Evolutionary conservation across 2,888 invertebrate genomes (phyloP), one percentile per base, ranked within the genome.

Genomic region (Lucinisca nassula): DNA sequence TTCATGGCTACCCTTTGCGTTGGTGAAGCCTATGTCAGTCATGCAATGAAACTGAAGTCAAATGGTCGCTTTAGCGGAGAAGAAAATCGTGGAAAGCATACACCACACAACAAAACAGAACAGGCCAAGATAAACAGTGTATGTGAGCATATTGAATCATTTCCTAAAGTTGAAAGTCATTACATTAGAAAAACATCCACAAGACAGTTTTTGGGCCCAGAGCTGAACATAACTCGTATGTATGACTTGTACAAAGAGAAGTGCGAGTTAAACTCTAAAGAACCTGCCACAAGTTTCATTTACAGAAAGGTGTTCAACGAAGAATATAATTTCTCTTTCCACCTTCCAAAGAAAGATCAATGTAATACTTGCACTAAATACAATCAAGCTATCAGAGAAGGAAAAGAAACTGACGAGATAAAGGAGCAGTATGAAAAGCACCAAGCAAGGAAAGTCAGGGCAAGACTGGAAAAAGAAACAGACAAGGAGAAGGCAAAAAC

Each of bases 271-370:
- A 35, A 37, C 38, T 61, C 45, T 30, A 30, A 21, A n/a, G 24
- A 82, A 61, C 51, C 61, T 14, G 88, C 85, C 1, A 79, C 35
- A 27, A 17, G 37, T 17, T 37, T 75, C n/a, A 81, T 74, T 24
- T 87, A 87, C 58, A 70, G 87, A 67, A 24, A 72, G 17, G 35
- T 77, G 17, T 88, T 85, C 40, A 80, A 80, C 73, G 70, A 76
- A 49, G 51, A 88, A 38, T 87, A 75, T 24, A 87, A 90, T 40
- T 79, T 81, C 10, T 87, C 83, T 32, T 90, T 87, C 35, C 86
- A 86, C 70, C 58, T 83, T 70, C 86, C 89, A 55, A n/a, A 87
- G 58, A 90, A 90, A 40, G 87, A 87, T 49, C 87, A 87, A 75
- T 90, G 85, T 51, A 76, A 78, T 30, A 67, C 40, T 32, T 90